phyloP scores from a whole-genome alignment of 1,140 invertebrate genomes.

The Teleogryllus occipitalis region DNA sequence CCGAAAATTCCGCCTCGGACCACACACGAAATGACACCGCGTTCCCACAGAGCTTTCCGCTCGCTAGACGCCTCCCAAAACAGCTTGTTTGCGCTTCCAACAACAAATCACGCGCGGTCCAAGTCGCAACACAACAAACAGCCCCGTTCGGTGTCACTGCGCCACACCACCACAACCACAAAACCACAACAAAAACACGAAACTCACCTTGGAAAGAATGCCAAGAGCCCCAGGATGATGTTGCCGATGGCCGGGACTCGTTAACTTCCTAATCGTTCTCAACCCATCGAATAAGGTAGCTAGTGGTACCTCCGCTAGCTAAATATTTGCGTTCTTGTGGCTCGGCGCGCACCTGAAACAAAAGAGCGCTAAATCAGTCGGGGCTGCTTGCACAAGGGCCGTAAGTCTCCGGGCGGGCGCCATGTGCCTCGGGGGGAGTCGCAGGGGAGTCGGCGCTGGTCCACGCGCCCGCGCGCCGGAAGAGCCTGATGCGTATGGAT shows the following conservation, averaged over 20 bases:
- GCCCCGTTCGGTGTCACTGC: no score
- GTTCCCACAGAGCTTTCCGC: no score
- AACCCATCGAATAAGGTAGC: neutral
- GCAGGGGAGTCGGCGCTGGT: neutral
- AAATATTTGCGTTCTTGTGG: neutral
- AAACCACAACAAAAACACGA: no score
- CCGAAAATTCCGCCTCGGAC: no score
- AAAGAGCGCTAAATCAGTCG: neutral
- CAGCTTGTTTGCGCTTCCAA: no score
- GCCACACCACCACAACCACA: no score
- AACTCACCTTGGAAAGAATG: neutral
- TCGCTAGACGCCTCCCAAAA: no score
- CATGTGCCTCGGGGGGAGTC: neutral
- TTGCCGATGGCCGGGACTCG: neutral
- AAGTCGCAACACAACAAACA: no score
- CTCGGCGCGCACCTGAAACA: neutral
- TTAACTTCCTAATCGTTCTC: neutral
- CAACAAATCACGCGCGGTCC: no score
- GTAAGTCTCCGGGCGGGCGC: neutral
- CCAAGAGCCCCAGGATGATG: conserved; percentile 2
- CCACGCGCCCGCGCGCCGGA: no score
- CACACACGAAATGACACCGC: no score
- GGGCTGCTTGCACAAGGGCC: neutral
- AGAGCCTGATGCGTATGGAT: neutral
- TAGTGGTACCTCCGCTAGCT: neutral